Evolutionary conservation across 2,113 vertebrate species (phyloP).

Genomic region (Suricata suricatta): DNA sequence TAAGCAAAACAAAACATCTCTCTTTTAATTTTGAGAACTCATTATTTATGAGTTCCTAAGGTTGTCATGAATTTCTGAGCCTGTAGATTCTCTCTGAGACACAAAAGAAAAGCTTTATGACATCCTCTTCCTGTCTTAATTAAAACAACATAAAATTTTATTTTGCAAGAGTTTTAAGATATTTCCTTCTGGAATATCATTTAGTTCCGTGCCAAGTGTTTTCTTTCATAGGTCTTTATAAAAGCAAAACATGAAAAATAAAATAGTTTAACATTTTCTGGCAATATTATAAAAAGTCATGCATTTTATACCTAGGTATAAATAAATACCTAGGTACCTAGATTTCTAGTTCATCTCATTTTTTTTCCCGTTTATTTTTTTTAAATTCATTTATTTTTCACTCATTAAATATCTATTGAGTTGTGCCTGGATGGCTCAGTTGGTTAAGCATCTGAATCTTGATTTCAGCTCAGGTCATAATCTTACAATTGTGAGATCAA

Average conservation of each 20-base stretch:
- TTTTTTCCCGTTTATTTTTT: background rate
- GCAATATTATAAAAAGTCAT: constrained; percentile 12
- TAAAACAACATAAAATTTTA: constrained; percentile 57
- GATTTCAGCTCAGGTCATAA: too few species aligned
- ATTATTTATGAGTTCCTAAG: background rate
- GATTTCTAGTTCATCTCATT: background rate
- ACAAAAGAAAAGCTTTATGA: constrained; percentile 48
- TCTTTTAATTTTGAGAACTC: constrained; percentile 7
- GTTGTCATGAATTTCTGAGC: constrained; percentile 49
- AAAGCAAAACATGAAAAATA: constrained; percentile 43
- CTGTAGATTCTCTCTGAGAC: constrained; percentile 34
- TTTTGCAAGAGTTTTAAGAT: constrained; percentile 56
- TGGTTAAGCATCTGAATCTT: too few species aligned
- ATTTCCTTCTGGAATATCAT: background rate
- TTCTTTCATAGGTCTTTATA: constrained; percentile 46
- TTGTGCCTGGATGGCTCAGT: too few species aligned
- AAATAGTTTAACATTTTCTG: background rate
- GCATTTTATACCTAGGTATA: background rate
- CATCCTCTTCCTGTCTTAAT: constrained; percentile 3
- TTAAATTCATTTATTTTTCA: background rate
- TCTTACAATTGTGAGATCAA: too few species aligned
- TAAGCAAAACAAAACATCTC: constrained; percentile 11
- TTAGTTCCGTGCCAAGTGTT: background rate
- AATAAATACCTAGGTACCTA: background rate
- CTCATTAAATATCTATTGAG: background rate